Conservation (phyloP, 2,113 vertebrate genomes). For the Neodon shergylaensis region DNA sequence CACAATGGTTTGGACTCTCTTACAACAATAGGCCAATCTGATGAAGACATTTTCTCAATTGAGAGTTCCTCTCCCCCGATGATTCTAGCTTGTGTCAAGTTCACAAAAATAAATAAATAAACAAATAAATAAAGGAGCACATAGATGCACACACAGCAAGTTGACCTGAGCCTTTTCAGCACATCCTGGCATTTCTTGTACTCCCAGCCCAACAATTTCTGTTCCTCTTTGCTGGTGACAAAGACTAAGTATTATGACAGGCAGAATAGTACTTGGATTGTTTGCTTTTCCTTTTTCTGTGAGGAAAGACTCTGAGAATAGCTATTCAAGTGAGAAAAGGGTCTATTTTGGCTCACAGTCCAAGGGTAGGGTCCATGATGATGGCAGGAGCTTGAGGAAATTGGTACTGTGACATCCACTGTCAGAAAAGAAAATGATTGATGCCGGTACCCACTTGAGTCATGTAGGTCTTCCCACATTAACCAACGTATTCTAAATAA, state of each 20-base stretch:
- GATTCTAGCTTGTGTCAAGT: neutral
- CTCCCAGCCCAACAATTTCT: neutral
- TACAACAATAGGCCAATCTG: neutral
- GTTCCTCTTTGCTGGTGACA: neutral
- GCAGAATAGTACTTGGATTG: neutral
- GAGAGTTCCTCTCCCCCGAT: neutral
- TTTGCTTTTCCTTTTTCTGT: neutral
- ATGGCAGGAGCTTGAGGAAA: neutral
- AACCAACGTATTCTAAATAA: neutral
- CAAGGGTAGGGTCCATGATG: too few relatives aligned
- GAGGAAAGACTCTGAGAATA: neutral
- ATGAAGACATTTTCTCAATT: neutral
- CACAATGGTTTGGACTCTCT: neutral
- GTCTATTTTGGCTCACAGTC: neutral
- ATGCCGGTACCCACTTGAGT: too few relatives aligned
- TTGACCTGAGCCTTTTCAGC: neutral
- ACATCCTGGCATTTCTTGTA: too few relatives aligned
- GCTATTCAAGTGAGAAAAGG: neutral
- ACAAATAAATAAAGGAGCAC: neutral
- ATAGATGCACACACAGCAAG: neutral
- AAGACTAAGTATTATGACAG: neutral
- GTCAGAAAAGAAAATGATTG: neutral
- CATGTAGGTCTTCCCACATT: neutral
- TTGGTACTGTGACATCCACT: neutral
- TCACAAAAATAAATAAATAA: neutral